These are phyloP conservation scores for Pseudomyrmex dendroicus DNA, from an alignment of 1,140 invertebrate genomes.

Conservation along the genomic window DNA sequence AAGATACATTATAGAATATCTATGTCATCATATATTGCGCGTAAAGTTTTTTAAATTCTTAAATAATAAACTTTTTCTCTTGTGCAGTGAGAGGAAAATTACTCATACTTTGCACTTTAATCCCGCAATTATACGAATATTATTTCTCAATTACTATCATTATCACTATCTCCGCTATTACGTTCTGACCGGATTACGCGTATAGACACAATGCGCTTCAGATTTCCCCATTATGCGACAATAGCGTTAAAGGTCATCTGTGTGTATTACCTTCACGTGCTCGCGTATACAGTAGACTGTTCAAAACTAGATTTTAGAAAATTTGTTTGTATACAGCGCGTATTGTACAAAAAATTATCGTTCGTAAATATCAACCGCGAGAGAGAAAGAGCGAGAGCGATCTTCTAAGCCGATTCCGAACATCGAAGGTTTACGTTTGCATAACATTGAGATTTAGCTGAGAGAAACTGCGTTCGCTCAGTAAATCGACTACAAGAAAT, in stretches of 20 bases:
- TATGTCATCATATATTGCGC: not conserved
- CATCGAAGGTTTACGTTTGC: conserved; percentile 33
- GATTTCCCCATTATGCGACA: conserved; percentile 39
- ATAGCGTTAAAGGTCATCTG: conserved; percentile 28
- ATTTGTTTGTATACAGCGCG: too few species aligned
- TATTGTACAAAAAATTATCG: not conserved
- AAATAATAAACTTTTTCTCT: not conserved
- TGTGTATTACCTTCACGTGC: conserved; percentile 34
- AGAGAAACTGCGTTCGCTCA: conserved; percentile 48
- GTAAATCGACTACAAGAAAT: conserved; percentile 51
- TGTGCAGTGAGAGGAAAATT: not conserved
- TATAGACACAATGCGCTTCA: conserved; percentile 5
- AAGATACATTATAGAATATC: not conserved
- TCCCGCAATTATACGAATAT: conserved; percentile 26
- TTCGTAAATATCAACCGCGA: not conserved
- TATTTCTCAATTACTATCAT: conserved; percentile 33
- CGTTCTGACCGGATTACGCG: conserved; percentile 34
- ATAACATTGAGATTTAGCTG: conserved; percentile 42
- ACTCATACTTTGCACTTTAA: conserved; percentile 10
- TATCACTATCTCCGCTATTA: conserved; percentile 22
- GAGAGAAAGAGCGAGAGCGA: not conserved
- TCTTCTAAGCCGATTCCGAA: not conserved
- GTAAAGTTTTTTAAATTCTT: not conserved
- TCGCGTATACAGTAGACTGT: not conserved
- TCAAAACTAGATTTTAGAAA: not conserved